Conservation (phyloP, 2,797 vertebrate genomes). For the Dromococcyx pavoninus region DNA sequence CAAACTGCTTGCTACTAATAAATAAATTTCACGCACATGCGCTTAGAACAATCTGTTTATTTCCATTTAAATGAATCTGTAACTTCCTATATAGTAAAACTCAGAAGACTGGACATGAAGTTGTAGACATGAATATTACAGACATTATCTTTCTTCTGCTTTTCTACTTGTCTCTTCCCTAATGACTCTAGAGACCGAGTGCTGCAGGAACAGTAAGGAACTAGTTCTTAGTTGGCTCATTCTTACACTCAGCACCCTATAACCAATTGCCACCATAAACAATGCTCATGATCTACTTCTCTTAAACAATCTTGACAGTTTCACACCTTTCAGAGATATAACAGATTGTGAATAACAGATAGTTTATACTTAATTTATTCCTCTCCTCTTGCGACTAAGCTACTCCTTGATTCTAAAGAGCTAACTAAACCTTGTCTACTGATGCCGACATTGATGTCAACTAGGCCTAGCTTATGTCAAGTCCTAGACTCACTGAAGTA, state of each 20-base stretch:
- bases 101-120: not conserved
- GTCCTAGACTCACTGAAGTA: rapidly evolving
- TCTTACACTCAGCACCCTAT: not conserved
- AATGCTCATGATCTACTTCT: not conserved
- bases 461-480: not conserved
- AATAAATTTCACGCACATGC: not conserved
- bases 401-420: not conserved
- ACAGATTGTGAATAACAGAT: not conserved
- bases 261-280: not conserved
- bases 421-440: not conserved
- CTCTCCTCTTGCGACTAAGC: not conserved
- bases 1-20: not conserved
- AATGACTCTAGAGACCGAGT: not conserved
- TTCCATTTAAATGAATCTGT: not conserved
- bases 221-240: not conserved
- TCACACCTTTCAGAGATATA: not conserved
- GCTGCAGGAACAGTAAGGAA: not conserved
- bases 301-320: not conserved
- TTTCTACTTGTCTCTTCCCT: not conserved
- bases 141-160: not conserved
- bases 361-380: not conserved
- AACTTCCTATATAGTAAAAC: not conserved
- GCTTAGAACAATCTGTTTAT: not conserved
- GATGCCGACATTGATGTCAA: not conserved
- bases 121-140: not conserved